These are phyloP conservation scores for Erythrocebus patas DNA, from an alignment of 2,113 vertebrate genomes.

Conservation along the genomic window DNA sequence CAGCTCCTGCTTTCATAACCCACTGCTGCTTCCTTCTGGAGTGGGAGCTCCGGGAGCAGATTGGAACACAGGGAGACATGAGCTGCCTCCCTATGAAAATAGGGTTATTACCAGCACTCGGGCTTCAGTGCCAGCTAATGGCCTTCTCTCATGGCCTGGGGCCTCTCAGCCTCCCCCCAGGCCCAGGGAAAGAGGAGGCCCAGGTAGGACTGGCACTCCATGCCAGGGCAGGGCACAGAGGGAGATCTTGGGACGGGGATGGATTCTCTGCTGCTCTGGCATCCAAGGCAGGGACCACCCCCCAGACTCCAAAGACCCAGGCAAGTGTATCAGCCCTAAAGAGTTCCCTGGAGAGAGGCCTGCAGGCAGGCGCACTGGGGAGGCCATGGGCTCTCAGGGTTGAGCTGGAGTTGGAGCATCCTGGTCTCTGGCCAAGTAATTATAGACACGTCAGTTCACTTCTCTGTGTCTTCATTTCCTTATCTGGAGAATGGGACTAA, in stretches of 20 bases:
- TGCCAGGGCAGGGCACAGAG: neutral
- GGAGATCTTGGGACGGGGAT: neutral
- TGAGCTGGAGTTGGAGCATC: neutral
- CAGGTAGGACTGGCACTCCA: neutral
- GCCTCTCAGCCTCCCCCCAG: neutral
- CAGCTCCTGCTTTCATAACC: conserved; percentile 57
- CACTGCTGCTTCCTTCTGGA: neutral
- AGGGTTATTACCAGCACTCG: neutral
- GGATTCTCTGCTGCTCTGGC: neutral
- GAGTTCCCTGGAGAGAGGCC: neutral
- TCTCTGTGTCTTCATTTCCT: neutral
- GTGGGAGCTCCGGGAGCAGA: conserved; percentile 15
- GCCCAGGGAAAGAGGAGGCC: neutral
- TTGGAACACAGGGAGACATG: neutral
- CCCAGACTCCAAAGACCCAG: neutral
- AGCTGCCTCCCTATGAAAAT: neutral
- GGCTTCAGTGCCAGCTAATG: neutral
- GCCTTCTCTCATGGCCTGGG: neutral
- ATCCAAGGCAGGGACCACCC: neutral
- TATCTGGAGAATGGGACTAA: neutral
- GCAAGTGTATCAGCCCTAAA: neutral
- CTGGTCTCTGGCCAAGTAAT: neutral
- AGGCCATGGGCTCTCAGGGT: neutral
- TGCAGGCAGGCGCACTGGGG: neutral
- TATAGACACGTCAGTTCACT: rapidly evolving